Base-by-base conservation (phyloP, 1,140 invertebrate species). In the Megalonaias nervosa region DNA sequence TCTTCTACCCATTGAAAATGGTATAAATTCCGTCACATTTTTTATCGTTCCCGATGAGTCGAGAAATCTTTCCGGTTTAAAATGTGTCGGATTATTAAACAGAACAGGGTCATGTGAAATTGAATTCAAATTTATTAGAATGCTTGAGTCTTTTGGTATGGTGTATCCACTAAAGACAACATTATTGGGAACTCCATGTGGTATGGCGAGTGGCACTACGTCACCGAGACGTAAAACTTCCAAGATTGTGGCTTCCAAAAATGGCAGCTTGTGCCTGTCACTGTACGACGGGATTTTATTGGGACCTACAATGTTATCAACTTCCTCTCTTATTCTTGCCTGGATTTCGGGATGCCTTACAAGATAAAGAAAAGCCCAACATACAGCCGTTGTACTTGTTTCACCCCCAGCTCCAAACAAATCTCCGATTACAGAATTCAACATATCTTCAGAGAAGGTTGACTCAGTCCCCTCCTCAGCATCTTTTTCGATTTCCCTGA, bases 361-460 rank as follows among this genome's bases (percentile, higher is more conserved):
- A 6, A 98, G 93, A 81, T 94, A 95, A 11, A 98, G 90, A 21
- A 97, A 89, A 82, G 96, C 95, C 97, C 97, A 98, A 31, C 94
- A 92, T 16, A 98, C 87, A 0, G 96, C 96, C 0, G 95, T 94
- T 56, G 96, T 90, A 0, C 96, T 95, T 0, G 97, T 98, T 86
- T 98, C 97, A 21, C 95, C 92, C 1, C 96, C 96, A 48, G 96
- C 96, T 1, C 96, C 96, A 85, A 96, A 96, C 74, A 98, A 91
- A 90, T 98, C 97, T 61, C 71, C 65, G 23, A 86, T 82, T n/a
- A 79, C 57, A n/a, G 57, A 38, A 61, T 17, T 38, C 31, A 77
- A 23, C 15, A 71, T 23, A n/a, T 70, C 68, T 55, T 77, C 75
- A 71, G 68, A 31, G 71, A 71, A 21, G 38, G 38, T 11, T 48